Percentiles rank a stretch among this genome's conserved stretches.
Evolutionary conservation across 2,888 invertebrate species (phyloP).

Genomic region (Hirtodrosophila confusa): DNA sequence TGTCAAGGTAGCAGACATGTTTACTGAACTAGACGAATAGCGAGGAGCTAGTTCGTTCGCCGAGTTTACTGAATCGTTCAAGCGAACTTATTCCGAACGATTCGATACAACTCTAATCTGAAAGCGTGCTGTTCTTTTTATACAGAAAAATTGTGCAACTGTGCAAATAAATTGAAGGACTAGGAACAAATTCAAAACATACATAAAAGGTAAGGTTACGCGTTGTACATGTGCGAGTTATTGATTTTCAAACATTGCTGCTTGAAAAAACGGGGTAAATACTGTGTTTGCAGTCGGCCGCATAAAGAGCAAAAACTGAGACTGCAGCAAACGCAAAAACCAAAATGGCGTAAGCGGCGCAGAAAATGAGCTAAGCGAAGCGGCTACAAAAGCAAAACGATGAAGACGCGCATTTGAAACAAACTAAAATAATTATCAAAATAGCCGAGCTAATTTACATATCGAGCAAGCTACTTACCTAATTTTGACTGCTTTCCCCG

Average conservation of each 20-base stretch:
- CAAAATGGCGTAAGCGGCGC: constrained; percentile 71
- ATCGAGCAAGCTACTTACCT: background rate
- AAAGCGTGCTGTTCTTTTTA: constrained; percentile 37
- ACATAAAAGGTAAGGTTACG: constrained; percentile 28
- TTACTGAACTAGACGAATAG: background rate
- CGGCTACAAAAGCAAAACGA: constrained; percentile 11
- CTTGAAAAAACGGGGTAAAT: background rate
- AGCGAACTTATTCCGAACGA: constrained; percentile 6
- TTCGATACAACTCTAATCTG: constrained; percentile 26
- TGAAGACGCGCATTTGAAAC: background rate
- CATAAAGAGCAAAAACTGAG: constrained; percentile 4
- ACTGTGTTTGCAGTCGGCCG: background rate
- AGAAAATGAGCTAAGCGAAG: constrained; percentile 33
- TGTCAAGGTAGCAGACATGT: background rate
- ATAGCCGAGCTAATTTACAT: no score
- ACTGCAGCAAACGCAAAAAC: constrained; percentile 42
- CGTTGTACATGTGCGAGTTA: no score
- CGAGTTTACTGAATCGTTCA: background rate
- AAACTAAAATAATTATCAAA: background rate
- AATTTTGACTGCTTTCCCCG: background rate
- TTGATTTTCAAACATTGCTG: background rate
- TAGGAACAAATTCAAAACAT: constrained; percentile 25
- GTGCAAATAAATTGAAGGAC: constrained; percentile 22
- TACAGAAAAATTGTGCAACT: constrained; percentile 41
- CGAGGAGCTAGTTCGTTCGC: background rate